A percentile compares a stretch with the other conserved stretches of the same genome.
phyloP scores from a whole-genome alignment of 2,888 invertebrate genomes.

The Neria commutata region DNA sequence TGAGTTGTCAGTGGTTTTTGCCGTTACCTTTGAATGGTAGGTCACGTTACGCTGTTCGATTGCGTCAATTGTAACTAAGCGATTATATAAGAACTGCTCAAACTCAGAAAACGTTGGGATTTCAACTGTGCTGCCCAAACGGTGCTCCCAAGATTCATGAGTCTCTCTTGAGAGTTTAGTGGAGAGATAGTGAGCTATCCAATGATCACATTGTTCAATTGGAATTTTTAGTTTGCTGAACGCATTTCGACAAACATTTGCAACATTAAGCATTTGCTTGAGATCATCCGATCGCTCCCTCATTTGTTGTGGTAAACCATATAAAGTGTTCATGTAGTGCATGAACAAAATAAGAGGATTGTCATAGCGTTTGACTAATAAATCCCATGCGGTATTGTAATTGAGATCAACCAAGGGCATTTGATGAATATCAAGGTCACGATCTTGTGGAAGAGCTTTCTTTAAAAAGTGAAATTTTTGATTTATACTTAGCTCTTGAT shows the following conservation, averaged over 20 bases:
- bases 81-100: slow-evolving; percentile 4
- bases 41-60: slow-evolving; percentile 2
- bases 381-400: slow-evolving; percentile 15
- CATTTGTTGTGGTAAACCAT: slow-evolving; percentile 4
- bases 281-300: slow-evolving; percentile 8
- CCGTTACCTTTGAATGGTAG: not conserved
- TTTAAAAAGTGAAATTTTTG: slow-evolving; percentile 26
- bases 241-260: slow-evolving; percentile 10
- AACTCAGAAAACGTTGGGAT: slow-evolving; percentile 9
- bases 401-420: slow-evolving; percentile 12
- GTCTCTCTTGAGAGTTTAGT: slow-evolving; percentile 17
- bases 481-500: slow-evolving; percentile 13
- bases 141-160: slow-evolving; percentile 16
- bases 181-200: slow-evolving; percentile 14
- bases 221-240: slow-evolving; percentile 6
- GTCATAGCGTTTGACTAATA: slow-evolving; percentile 12
- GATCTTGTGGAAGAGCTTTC: slow-evolving; percentile 10
- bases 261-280: slow-evolving; percentile 4
- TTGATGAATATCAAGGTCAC: slow-evolving; percentile 14
- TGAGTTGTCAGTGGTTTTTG: not conserved
- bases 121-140: slow-evolving; percentile 9
- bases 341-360: slow-evolving; percentile 10
- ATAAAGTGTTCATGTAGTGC: slow-evolving; percentile 15
- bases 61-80: slow-evolving; percentile 11
- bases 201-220: slow-evolving; percentile 12